Evolutionary conservation across 2,113 vertebrate species (phyloP).

Genomic region (Hylia prasina): DNA sequence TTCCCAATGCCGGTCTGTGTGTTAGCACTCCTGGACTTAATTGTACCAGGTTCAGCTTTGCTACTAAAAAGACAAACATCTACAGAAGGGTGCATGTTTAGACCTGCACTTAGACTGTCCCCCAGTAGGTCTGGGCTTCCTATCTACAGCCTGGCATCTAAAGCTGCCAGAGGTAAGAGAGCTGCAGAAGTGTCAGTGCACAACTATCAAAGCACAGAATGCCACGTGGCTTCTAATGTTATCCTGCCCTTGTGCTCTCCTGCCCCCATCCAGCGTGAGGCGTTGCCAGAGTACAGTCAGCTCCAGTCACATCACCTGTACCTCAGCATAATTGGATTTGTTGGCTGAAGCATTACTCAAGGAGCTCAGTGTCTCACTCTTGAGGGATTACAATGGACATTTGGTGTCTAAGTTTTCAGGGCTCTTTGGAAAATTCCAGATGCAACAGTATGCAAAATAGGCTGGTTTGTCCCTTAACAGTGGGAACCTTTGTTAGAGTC

Average conservation of each 20-base stretch:
- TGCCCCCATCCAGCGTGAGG: background rate
- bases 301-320: background rate
- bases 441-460: background rate
- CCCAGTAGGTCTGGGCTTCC: background rate
- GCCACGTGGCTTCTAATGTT: background rate
- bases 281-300: background rate
- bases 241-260: background rate
- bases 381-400: background rate
- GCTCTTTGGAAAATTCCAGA: background rate
- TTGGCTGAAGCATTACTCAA: background rate
- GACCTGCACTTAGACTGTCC: background rate
- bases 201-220: background rate
- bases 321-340: background rate
- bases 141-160: background rate
- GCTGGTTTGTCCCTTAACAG: background rate
- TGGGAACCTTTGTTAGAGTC: background rate
- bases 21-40: background rate
- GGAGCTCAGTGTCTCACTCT: background rate
- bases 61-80: background rate
- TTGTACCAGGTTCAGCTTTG: background rate
- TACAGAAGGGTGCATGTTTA: background rate
- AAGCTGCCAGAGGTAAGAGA: background rate
- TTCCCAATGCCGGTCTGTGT: background rate
- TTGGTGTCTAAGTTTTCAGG: background rate
- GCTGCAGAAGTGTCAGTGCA: background rate